Conservation (phyloP, 1,140 invertebrate genomes). For the Zaprionus capensis region DNA sequence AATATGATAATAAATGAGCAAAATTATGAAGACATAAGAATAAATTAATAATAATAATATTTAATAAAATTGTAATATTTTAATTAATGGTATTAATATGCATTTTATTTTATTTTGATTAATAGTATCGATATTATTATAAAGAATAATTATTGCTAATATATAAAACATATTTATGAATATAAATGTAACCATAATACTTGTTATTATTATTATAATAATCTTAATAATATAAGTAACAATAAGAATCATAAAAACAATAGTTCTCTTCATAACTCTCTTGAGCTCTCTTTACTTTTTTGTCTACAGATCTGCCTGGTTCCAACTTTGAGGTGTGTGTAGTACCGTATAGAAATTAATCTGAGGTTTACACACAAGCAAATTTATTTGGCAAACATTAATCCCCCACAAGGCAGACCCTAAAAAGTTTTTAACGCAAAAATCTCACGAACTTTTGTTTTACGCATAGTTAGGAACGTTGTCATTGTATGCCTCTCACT, state of each 20-base stretch:
- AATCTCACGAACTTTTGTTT: slow-evolving; percentile 60
- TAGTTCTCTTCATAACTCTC: no score
- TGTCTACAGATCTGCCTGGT: neutral
- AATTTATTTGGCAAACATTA: slow-evolving; percentile 13
- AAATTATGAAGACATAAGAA: neutral
- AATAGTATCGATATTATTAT: no score
- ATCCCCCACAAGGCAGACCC: slow-evolving; percentile 39
- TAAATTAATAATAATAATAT: no score
- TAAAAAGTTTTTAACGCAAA: slow-evolving; percentile 49
- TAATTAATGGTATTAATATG: no score
- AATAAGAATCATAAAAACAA: no score
- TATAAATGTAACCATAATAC: no score
- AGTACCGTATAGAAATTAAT: neutral
- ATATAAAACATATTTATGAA: no score
- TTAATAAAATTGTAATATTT: no score
- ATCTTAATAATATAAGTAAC: no score
- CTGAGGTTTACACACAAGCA: neutral
- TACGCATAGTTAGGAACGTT: slow-evolving; percentile 48
- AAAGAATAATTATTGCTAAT: no score
- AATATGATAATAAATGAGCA: neutral
- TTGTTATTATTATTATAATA: no score
- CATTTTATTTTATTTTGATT: no score
- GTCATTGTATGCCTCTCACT: neutral
- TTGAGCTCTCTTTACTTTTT: neutral
- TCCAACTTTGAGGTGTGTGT: neutral